A percentile compares a stretch with the other conserved stretches of the same genome.
Evolutionary conservation across 2,888 invertebrate genomes (phyloP).

Genomic region (Epistrophella euchroma): DNA sequence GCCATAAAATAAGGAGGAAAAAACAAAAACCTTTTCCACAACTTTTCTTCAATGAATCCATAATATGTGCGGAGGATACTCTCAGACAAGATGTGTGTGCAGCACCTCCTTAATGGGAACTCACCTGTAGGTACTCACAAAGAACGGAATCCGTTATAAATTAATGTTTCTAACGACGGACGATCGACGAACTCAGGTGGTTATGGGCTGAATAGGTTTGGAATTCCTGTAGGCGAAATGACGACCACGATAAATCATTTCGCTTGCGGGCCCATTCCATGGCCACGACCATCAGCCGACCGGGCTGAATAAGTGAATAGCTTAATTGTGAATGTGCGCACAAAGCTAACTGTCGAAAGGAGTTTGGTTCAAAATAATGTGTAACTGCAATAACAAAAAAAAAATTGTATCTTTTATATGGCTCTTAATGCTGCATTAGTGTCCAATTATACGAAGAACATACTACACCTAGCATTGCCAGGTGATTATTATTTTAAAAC

Average conservation of each 20-base stretch:
- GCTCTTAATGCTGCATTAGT: constrained; percentile 60
- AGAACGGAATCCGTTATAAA: constrained; percentile 51
- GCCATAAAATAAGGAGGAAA: constrained; percentile 33
- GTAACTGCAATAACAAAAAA: not conserved
- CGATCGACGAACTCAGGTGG: constrained; percentile 12
- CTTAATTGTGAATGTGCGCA: constrained; percentile 45
- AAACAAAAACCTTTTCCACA: constrained; percentile 10
- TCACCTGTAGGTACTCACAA: constrained; percentile 39
- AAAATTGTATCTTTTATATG: constrained; percentile 47
- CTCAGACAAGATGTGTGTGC: not conserved
- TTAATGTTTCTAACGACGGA: constrained; percentile 28
- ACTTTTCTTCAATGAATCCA: constrained; percentile 40
- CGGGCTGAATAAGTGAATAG: constrained; percentile 49
- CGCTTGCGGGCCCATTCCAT: constrained; percentile 21
- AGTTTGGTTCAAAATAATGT: not conserved
- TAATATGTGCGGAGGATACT: constrained; percentile 5
- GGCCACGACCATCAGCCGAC: not conserved
- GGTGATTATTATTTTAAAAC: constrained; percentile 66
- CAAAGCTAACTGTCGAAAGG: constrained; percentile 27
- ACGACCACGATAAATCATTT: constrained; percentile 59
- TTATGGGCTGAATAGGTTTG: constrained; percentile 20
- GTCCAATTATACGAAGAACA: constrained; percentile 62
- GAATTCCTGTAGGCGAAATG: constrained; percentile 50
- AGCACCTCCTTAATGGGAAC: constrained; percentile 13
- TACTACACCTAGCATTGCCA: constrained; percentile 37